Base-by-base conservation (phyloP, 2,797 vertebrate genomes). In the Syngnathus acus region DNA sequence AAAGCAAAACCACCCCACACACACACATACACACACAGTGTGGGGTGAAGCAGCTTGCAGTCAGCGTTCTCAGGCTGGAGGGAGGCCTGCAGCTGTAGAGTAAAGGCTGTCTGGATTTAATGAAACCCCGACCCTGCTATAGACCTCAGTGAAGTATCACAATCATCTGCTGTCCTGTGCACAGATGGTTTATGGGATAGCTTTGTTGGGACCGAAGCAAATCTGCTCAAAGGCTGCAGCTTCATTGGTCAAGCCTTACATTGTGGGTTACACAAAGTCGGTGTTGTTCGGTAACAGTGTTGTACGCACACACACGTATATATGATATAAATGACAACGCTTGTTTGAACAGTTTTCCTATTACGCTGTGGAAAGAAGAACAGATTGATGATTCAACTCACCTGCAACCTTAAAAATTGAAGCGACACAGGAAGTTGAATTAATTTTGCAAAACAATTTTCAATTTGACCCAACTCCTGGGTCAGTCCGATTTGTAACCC, bases 101-200 rank as follows among this genome's bases (percentile, higher is more conserved):
- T 61, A 23, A 26, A 58, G 69, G 71, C 50, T 69, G 78, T 76
- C 80, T 86, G 81, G 79, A 81, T 84, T 82, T 83, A 86, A 86
- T 86, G 84, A 83, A 84, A 81, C 79, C 71, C 68, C 70, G 68
- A 77, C 74, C 79, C 78, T 69, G 70, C 75, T 65, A 78, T 81
- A 84, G 77, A 77, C 82, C 62, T 64, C 65, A 53, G 70, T 79
- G 81, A 78, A 78, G 74, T 65, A 80, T 81, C 79, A 81, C 82
- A 82, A 81, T 84, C 81, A 81, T 80, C 65, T 51, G 69, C 78
- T 55, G 57, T 72, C 72, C 16, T 71, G 74, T 69, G 72, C 77
- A 59, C 79, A 78, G 71, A 83, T 86, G 81, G 73, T 86, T 86
- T 84, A 84, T 82, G 81, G 74, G 78, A 68, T 55, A 70, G 74